Percentiles rank a stretch among this genome's conserved stretches.
phyloP scores from a whole-genome alignment of 2,797 vertebrate genomes.

The Apogon hyalosoma region DNA sequence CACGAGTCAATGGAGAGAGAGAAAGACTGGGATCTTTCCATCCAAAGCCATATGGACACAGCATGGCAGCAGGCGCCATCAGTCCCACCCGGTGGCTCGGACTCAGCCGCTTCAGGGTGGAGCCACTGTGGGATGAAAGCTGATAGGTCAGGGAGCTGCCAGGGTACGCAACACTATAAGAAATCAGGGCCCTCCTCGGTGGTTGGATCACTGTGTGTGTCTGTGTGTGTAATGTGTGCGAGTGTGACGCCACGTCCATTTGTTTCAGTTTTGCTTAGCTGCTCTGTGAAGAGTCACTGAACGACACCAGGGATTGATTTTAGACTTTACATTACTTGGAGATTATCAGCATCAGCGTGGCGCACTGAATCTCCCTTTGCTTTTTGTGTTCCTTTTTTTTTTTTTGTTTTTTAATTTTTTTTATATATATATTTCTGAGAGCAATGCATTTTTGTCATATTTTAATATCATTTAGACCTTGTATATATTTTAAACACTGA shows the following conservation, averaged over 20 bases:
- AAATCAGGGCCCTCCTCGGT: conserved; percentile 78
- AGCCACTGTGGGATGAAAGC: conserved; percentile 41
- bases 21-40: conserved; percentile 73
- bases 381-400: conserved; percentile 18
- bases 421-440: conserved; percentile 51
- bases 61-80: conserved; percentile 66
- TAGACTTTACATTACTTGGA: background rate
- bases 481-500: conserved; percentile 84
- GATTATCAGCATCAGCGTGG: conserved; percentile 14
- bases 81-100: conserved; percentile 40
- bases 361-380: conserved; percentile 24
- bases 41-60: conserved; percentile 91
- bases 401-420: conserved; percentile 30
- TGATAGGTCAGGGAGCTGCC: conserved; percentile 50
- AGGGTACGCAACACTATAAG: conserved; percentile 52
- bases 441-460: conserved; percentile 63
- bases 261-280: conserved; percentile 40
- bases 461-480: conserved; percentile 73
- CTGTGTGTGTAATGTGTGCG: conserved; percentile 30
- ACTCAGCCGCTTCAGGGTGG: conserved; percentile 45
- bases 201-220: conserved; percentile 65
- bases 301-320: conserved; percentile 11
- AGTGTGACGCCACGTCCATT: conserved; percentile 51
- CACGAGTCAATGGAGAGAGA: conserved; percentile 47
- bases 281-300: conserved; percentile 45